Base-by-base conservation (phyloP, 2,888 invertebrate genomes). In the Smittia aterrima region DNA sequence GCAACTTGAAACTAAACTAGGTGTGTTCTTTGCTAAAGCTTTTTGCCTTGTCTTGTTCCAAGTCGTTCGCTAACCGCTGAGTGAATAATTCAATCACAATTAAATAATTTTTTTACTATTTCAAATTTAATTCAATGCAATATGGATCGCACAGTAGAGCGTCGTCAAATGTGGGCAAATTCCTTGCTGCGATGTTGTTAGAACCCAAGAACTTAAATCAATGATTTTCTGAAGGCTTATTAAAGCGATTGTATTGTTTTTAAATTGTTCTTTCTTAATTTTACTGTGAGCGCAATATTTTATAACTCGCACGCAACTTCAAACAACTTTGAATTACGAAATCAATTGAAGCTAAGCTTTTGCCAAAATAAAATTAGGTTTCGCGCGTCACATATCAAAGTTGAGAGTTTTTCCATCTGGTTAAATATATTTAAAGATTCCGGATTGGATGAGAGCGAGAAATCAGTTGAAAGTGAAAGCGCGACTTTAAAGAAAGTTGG, bases 71-170 rank as follows among this genome's bases (percentile, higher is more conserved):
- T n/a, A 13, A n/a, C 11, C 11, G 47, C 47, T 47, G 47, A 47
- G 47, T 47, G 47, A 47, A 47, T 47, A 47, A 47, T 47, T 47
- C 47, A 47, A 47, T 47, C 47, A 47, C 47, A 47, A 47, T 47
- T 47, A 47, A 47, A 47, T 11, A 16, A 47, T 47, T 47, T 47
- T n/a, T n/a, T n/a, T 47, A 47, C 2, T 47, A 16, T 47, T 32
- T 32, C 32, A 9, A 32, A 32, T 32, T 9, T 3, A 32, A 32
- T 32, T 32, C 32, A 32, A 32, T 32, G 32, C 32, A 32, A 32
- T 32, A 9, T 32, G 32, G 32, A 32, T 32, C 32, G n/a, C n/a
- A n/a, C n/a, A n/a, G n/a, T n/a, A n/a, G n/a, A 32, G 32, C 32
- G 32, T n/a, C n/a, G 9, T 3, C 32, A 32, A 32, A 32, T 32